phyloP scores from a whole-genome alignment of 2,888 invertebrate genomes.

The Leucophenga montana region DNA sequence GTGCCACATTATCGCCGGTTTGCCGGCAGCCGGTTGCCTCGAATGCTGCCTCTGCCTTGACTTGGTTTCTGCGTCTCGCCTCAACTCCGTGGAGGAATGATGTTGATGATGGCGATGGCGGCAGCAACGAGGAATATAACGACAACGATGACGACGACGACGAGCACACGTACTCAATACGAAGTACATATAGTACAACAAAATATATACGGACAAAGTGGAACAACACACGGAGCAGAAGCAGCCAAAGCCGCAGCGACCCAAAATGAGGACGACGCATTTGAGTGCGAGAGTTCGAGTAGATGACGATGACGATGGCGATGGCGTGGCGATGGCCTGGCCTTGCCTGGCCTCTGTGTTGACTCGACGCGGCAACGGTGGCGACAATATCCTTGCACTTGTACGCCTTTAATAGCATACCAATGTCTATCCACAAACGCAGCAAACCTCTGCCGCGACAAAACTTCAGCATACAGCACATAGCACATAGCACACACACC shows the following conservation, averaged over 20 bases:
- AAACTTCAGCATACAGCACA: not conserved
- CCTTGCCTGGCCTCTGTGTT: not conserved
- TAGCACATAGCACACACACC: too few species aligned
- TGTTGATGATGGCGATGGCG: constrained; percentile 11
- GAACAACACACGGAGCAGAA: not conserved
- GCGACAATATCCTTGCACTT: constrained; percentile 68
- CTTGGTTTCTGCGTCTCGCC: constrained; percentile 15
- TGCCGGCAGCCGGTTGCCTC: constrained; percentile 26
- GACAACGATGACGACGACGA: constrained; percentile 1
- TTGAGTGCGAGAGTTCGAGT: too few species aligned
- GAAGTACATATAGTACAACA: constrained; percentile 15
- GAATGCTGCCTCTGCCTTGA: constrained; percentile 14
- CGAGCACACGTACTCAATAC: constrained; percentile 22
- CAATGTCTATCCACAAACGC: constrained; percentile 10
- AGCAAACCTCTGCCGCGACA: not conserved
- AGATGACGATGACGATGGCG: too few species aligned
- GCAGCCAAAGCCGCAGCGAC: too few species aligned
- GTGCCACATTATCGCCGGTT: constrained; percentile 63
- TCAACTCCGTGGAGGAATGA: not conserved
- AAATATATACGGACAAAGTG: constrained; percentile 3
- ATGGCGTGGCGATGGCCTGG: too few species aligned
- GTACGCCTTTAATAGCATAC: constrained; percentile 42
- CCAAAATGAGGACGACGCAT: too few species aligned
- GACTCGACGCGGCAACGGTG: constrained; percentile 41
- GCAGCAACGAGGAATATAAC: constrained; percentile 21